These are phyloP conservation scores for Lepus europaeus DNA, from an alignment of 2,113 vertebrate genomes.

Conservation along the genomic window DNA sequence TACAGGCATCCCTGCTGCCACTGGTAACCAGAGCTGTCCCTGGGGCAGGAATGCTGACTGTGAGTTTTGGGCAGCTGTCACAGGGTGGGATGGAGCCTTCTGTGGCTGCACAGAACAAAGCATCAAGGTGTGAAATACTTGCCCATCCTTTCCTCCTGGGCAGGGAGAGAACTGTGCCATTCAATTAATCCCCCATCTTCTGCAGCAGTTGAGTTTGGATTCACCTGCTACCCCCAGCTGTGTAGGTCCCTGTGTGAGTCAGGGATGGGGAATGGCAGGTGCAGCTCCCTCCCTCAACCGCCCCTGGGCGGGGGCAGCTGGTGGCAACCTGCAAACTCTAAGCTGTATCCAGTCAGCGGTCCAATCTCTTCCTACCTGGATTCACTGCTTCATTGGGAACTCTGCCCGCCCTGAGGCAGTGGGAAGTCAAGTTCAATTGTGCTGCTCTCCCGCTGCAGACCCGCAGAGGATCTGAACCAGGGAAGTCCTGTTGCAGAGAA, in stretches of 20 bases:
- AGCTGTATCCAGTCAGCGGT: neutral
- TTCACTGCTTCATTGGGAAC: neutral
- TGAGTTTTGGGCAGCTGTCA: accelerated
- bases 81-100: accelerated
- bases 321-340: neutral
- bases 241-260: neutral
- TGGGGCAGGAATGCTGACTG: neutral
- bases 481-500: neutral
- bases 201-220: neutral
- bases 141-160: neutral
- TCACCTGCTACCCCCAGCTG: neutral
- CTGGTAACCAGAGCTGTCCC: neutral
- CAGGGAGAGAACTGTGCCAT: neutral
- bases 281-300: neutral
- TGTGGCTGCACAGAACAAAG: neutral
- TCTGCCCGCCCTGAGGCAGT: constrained; percentile 6
- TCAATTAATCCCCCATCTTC: neutral
- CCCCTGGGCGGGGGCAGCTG: accelerated
- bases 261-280: too few relatives aligned
- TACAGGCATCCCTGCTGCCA: accelerated
- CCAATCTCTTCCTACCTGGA: neutral
- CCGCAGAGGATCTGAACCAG: neutral
- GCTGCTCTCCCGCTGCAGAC: neutral
- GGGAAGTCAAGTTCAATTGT: neutral
- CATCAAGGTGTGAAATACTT: neutral